Percentiles rank a stretch among this genome's conserved stretches.
Evolutionary conservation across 2,113 vertebrate species (phyloP).

Genomic region (Brachypodius melanocephalos): DNA sequence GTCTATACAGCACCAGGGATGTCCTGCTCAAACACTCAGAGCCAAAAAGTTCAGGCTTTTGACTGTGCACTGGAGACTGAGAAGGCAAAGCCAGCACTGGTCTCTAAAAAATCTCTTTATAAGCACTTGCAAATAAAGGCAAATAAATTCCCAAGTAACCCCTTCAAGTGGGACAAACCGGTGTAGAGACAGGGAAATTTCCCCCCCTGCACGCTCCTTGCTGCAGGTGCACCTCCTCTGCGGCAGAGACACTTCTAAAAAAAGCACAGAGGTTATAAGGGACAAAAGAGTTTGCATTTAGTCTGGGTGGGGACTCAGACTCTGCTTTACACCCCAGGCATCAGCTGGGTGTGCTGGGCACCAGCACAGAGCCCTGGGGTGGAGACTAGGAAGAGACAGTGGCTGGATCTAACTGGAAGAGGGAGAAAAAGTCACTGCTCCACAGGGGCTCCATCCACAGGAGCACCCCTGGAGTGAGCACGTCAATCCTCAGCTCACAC

Average conservation of each 20-base stretch:
- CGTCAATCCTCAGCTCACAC: neutral
- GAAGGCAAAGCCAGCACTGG: neutral
- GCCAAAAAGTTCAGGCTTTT: neutral
- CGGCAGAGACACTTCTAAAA: neutral
- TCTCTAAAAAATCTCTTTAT: neutral
- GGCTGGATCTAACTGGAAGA: neutral
- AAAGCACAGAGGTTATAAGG: neutral
- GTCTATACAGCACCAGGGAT: neutral
- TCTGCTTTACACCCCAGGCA: neutral
- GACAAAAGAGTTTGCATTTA: neutral
- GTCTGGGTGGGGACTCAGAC: neutral
- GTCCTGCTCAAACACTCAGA: fast-evolving
- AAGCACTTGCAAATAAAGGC: neutral
- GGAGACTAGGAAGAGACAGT: neutral
- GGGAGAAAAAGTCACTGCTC: neutral
- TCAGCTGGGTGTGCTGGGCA: fast-evolving
- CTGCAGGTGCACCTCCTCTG: neutral
- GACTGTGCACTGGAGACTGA: neutral
- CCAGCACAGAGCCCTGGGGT: neutral
- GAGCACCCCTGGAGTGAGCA: fast-evolving
- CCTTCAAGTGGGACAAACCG: neutral
- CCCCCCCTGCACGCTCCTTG: fast-evolving
- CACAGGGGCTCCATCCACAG: neutral
- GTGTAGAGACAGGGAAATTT: neutral
- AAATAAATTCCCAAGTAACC: neutral